phyloP scores from a whole-genome alignment of 2,797 vertebrate species.

The Lagorchestes hirsutus region DNA sequence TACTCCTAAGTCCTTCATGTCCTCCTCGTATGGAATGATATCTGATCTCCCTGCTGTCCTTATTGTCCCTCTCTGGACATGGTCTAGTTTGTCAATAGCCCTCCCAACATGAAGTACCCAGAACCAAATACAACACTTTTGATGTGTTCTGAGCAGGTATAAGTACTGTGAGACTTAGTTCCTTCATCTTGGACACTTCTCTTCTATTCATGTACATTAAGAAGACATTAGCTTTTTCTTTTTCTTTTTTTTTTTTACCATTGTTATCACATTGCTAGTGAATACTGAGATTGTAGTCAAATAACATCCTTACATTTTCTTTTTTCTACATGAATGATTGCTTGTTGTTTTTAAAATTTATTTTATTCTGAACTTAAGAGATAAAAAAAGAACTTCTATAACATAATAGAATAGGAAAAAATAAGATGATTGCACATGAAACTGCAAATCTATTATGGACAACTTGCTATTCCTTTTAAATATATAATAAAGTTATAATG shows the following conservation, averaged over 20 bases:
- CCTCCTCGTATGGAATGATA: not conserved
- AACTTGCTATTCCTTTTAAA: not conserved
- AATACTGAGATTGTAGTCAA: not conserved
- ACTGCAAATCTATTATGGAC: not conserved
- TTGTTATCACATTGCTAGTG: not conserved
- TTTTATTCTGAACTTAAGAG: not conserved
- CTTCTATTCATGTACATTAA: not conserved
- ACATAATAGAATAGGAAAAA: not conserved
- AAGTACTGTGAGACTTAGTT: not conserved
- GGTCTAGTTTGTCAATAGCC: not conserved
- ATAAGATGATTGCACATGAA: not conserved
- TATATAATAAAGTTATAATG: not conserved
- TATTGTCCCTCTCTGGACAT: not conserved
- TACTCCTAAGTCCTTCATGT: not conserved
- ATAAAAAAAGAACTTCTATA: not conserved
- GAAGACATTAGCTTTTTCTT: not conserved
- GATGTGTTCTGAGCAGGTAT: not conserved
- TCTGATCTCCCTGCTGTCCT: not conserved
- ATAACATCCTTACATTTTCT: not conserved
- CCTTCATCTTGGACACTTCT: not conserved
- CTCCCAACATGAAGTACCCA: not conserved
- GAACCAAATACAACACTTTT: not conserved
- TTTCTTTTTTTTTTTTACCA: not conserved
- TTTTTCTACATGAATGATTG: not conserved
- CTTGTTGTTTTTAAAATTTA: not conserved